Conservation (phyloP, 1,140 invertebrate species). For the Lutraria rhynchaena region DNA sequence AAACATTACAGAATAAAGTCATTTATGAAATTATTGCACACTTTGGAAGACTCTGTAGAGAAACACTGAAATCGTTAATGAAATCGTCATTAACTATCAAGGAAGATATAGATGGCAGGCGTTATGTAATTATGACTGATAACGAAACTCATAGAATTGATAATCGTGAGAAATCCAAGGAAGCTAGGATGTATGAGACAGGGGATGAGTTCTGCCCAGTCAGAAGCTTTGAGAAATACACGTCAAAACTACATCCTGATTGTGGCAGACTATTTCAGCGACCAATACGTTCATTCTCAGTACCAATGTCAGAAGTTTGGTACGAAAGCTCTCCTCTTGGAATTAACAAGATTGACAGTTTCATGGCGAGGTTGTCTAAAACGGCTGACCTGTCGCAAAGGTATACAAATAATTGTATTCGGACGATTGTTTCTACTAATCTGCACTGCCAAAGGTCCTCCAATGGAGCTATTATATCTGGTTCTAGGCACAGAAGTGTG, state of each 20-base stretch:
- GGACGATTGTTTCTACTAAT: not conserved
- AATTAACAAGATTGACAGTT: not conserved
- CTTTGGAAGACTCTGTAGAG: conserved; percentile 1
- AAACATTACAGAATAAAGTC: conserved; percentile 14
- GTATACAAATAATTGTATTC: conserved; percentile 6
- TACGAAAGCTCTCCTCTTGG: not conserved
- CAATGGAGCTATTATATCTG: not conserved
- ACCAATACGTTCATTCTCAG: not conserved
- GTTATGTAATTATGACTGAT: conserved; percentile 1
- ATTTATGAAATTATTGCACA: conserved; percentile 2
- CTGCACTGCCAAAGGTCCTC: not conserved
- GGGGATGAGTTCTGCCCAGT: not conserved
- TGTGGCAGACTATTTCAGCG: conserved; percentile 1
- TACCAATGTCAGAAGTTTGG: not conserved
- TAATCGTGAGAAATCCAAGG: not conserved
- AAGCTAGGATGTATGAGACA: conserved; percentile 7
- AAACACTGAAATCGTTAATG: not conserved
- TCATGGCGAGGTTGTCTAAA: not conserved
- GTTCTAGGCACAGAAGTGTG: conserved; percentile 6
- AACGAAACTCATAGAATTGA: not conserved
- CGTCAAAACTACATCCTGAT: conserved; percentile 8
- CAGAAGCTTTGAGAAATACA: conserved; percentile 1
- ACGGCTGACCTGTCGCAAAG: not conserved
- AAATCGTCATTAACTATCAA: conserved; percentile 2
- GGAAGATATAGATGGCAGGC: not conserved